A percentile compares a stretch with the other conserved stretches of the same genome.
Conservation (phyloP, 2,113 vertebrate genomes). For the Phyllostomus discolor region DNA sequence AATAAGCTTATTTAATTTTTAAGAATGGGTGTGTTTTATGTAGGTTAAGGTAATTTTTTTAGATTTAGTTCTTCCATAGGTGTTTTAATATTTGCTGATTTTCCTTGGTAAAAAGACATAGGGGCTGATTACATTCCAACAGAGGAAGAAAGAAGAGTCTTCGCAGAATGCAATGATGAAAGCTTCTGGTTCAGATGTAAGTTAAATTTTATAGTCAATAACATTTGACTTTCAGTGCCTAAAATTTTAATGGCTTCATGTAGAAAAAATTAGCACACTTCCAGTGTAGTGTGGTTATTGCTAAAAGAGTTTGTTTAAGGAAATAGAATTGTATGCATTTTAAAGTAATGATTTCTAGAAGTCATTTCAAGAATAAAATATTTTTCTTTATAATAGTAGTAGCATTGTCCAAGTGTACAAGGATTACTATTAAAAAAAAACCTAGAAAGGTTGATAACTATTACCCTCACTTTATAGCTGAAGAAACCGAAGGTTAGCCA, state of each 20-base stretch:
- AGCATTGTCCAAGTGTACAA: background rate
- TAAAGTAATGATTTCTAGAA: background rate
- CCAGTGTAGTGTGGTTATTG: background rate
- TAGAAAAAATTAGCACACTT: background rate
- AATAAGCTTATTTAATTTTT: background rate
- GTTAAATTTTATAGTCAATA: constrained; percentile 64
- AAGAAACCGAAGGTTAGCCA: constrained; percentile 5
- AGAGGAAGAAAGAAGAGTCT: constrained; percentile 88
- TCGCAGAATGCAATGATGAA: constrained; percentile 89
- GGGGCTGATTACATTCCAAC: constrained; percentile 84
- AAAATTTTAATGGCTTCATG: background rate
- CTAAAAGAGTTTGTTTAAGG: background rate
- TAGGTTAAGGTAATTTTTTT: constrained; percentile 14
- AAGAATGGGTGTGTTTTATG: background rate
- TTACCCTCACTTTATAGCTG: background rate
- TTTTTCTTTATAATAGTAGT: background rate
- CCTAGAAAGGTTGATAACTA: background rate
- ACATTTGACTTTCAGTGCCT: background rate
- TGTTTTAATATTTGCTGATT: constrained; percentile 21
- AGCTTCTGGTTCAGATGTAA: constrained; percentile 93
- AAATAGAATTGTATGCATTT: background rate
- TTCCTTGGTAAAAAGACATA: constrained; percentile 69
- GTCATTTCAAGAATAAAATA: background rate
- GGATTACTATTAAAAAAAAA: constrained; percentile 25
- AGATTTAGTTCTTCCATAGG: background rate